Conservation (phyloP, 2,797 vertebrate species). For the Gastrophryne carolinensis region DNA sequence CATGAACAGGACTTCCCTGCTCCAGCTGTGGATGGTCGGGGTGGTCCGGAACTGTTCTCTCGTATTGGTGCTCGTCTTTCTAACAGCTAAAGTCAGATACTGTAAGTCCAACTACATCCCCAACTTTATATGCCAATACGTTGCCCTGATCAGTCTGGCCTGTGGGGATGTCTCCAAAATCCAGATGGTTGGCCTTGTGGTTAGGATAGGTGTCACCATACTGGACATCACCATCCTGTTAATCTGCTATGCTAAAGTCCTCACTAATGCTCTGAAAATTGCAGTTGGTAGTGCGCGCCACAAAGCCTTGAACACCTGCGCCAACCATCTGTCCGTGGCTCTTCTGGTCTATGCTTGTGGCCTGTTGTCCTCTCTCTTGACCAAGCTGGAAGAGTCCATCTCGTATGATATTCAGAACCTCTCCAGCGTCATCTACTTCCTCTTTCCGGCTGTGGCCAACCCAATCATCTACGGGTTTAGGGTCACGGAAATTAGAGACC, state of each 20-base stretch:
- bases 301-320: constrained; percentile 5
- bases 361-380: constrained; percentile 52
- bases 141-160: constrained; percentile 56
- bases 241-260: constrained; percentile 1
- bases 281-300: not conserved
- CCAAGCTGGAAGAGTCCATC: not conserved
- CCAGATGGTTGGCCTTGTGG: constrained; percentile 38
- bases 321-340: constrained; percentile 30
- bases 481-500: constrained; percentile 4
- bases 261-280: not conserved
- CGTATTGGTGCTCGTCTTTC: not conserved
- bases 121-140: constrained; percentile 58
- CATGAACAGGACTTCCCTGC: not conserved
- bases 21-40: not conserved
- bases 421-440: constrained; percentile 1
- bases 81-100: not conserved
- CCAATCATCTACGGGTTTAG: constrained; percentile 11
- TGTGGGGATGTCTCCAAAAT: constrained; percentile 52
- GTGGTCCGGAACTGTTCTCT: not conserved
- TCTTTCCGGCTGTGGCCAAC: not conserved
- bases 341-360: constrained; percentile 43
- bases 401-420: constrained; percentile 55
- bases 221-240: constrained; percentile 30
- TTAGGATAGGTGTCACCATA: constrained; percentile 38
- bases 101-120: constrained; percentile 48